Percentiles rank a stretch among this genome's conserved stretches.
These are phyloP conservation scores for Mallotus villosus DNA, from an alignment of 2,797 vertebrate species.

Conservation along the genomic window DNA sequence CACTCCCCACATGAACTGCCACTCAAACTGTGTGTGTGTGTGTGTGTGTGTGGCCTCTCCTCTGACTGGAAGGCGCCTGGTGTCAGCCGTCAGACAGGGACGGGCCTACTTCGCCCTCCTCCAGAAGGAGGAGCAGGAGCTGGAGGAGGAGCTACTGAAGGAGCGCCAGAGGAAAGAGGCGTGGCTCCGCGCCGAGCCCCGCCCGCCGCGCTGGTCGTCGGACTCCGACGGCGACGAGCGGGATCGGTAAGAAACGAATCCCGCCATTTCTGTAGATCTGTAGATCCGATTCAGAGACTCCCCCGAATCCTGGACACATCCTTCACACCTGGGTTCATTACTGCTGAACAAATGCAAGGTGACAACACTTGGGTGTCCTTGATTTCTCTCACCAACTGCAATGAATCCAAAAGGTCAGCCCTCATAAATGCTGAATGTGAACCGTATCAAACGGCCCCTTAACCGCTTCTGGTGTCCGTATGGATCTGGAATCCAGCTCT, in stretches of 20 bases:
- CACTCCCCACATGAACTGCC: too few relatives aligned
- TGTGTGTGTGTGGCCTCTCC: not conserved
- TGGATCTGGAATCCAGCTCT: too few relatives aligned
- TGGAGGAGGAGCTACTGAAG: slow-evolving; percentile 35
- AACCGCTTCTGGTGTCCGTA: too few relatives aligned
- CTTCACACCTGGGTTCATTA: too few relatives aligned
- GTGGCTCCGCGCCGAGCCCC: slow-evolving; percentile 45
- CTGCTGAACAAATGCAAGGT: too few relatives aligned
- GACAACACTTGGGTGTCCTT: too few relatives aligned
- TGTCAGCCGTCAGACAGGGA: slow-evolving; percentile 67
- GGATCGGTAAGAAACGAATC: slow-evolving; percentile 32
- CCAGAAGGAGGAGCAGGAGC: slow-evolving; percentile 62
- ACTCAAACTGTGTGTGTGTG: slow-evolving; percentile 1
- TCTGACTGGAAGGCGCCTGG: slow-evolving; percentile 58
- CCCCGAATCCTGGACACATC: too few relatives aligned
- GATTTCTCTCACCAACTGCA: too few relatives aligned
- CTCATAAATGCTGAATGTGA: too few relatives aligned
- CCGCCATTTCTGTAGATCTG: slow-evolving; percentile 1
- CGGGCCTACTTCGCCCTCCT: slow-evolving; percentile 68
- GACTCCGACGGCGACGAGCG: slow-evolving; percentile 38
- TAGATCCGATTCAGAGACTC: too few relatives aligned
- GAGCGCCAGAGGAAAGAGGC: slow-evolving; percentile 42
- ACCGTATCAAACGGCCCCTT: too few relatives aligned
- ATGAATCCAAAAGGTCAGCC: too few relatives aligned
- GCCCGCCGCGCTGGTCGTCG: slow-evolving; percentile 38